Conservation (phyloP, 2,888 invertebrate genomes). For the Chrysina gloriosa region DNA sequence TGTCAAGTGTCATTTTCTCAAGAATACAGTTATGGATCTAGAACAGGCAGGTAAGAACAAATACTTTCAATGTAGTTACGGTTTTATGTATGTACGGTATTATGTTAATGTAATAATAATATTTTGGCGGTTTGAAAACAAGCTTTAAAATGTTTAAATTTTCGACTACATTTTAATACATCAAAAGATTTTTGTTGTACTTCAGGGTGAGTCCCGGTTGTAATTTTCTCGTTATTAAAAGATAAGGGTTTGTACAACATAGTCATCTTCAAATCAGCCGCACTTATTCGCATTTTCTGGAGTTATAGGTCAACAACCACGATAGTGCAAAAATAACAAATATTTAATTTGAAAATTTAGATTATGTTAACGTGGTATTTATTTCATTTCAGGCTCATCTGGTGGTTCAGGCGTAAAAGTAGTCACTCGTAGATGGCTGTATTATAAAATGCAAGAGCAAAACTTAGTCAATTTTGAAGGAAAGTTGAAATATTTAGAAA, state of each 20-base stretch:
- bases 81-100: no score
- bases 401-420: neutral
- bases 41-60: neutral
- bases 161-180: neutral
- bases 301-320: neutral
- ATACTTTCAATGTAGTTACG: no score
- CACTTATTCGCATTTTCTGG: neutral
- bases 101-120: neutral
- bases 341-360: neutral
- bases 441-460: conserved; percentile 43
- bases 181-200: conserved; percentile 3
- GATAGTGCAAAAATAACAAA: neutral
- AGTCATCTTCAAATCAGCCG: neutral
- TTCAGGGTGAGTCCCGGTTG: conserved; percentile 4
- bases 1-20: neutral
- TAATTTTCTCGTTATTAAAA: neutral
- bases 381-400: neutral
- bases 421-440: conserved; percentile 42
- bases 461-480: conserved; percentile 43
- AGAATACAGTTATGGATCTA: neutral
- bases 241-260: neutral
- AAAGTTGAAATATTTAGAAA: conserved; percentile 41
- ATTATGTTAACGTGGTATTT: neutral
- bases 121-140: neutral
- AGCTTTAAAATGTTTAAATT: neutral